Evolutionary conservation across 2,113 vertebrate genomes (phyloP), one percentile per base, ranked within the genome.

Genomic region (Ptychochromis oligacanthus): DNA sequence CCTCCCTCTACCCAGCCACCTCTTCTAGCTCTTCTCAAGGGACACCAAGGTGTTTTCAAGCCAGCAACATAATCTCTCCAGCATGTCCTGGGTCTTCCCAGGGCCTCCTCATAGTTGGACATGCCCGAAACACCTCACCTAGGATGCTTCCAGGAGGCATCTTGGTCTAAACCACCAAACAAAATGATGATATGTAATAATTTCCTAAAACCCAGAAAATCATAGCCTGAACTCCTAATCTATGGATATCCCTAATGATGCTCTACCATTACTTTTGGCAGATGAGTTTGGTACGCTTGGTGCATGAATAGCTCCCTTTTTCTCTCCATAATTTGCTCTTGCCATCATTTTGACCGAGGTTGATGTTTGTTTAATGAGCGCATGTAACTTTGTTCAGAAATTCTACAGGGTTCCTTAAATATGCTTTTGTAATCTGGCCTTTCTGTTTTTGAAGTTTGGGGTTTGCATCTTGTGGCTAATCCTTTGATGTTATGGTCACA

Each of bases 361-460:
- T 72, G 1, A 72, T n/a, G 67, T 54, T 54, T 54, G 11, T 54
- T 72, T 72, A 46, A 72, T 72, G 67, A 72, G 67, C 1, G 4
- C 67, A 34, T 72, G 54, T 31, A 34, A 3, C 67, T 72, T 72
- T 34, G 67, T 72, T 72, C 18, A 72, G 14, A 72, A 3, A 54
- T 72, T 72, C 67, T 52, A 13, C 46, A 72, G 67, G 36, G 67
- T 72, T 34, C 11, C 46, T 72, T 52, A 72, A 72, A 54, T 72
- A 72, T 72, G 67, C 67, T 26, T 72, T 72, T 72, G 46, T 46
- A 72, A 72, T 46, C 67, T 72, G 67, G 67, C 31, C 67, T 72
- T 72, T 72, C 67, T 72, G 46, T 72, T 72, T 72, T 52, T 54
- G 46, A 72, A 54, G 46, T 72, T 72, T 72, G 46, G 46, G 67